Evolutionary conservation across 2,797 vertebrate genomes (phyloP), one percentile per base, ranked within the genome.

Genomic region (Myotis vivesi): DNA sequence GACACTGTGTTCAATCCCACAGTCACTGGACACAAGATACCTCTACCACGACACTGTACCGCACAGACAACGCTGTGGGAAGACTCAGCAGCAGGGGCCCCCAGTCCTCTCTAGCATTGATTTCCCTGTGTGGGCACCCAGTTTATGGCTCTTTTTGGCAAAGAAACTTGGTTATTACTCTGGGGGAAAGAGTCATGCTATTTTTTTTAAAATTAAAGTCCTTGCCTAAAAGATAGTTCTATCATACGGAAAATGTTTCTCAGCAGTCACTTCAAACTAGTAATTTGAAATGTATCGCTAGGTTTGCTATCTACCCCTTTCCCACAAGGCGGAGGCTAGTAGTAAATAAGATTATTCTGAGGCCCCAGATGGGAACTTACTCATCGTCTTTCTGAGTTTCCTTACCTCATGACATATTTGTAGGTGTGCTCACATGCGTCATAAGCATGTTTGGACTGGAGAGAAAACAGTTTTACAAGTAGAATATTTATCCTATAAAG

Each of bases 201-300:
- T 36, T 53, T 75, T 22, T 28, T 8, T 20, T 23, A 59, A 7
- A 72, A 90, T 71, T 33, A 90, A 93, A 92, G 92, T 92, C 76
- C 64, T 73, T 80, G 49, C 41, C 66, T 41, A 8, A 92, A 80
- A 93, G 57, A 53, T 30, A 92, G 94, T 80, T 80, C 19, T 41
- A 75, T 69, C 79, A 85, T 2, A 91, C 87, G 41, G 73, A 83
- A 94, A 89, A 75, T 23, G 38, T 38, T 92, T 79, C 94, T 85
- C 44, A 73, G 71, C 49, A 81, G 81, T 55, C 19, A 13, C 9
- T 30, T 84, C 64, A 77, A 94, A 92, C 13, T 23, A n/a, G 49
- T 44, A 25, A 91, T 85, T 5, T 55, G 46, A 89, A 44, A 94
- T 68, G 25, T 90, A 41, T 77, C 59, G n/a, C 69, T 55, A 51